Base-by-base conservation (phyloP, 2,888 invertebrate species). In the Protophormia terraenovae region DNA sequence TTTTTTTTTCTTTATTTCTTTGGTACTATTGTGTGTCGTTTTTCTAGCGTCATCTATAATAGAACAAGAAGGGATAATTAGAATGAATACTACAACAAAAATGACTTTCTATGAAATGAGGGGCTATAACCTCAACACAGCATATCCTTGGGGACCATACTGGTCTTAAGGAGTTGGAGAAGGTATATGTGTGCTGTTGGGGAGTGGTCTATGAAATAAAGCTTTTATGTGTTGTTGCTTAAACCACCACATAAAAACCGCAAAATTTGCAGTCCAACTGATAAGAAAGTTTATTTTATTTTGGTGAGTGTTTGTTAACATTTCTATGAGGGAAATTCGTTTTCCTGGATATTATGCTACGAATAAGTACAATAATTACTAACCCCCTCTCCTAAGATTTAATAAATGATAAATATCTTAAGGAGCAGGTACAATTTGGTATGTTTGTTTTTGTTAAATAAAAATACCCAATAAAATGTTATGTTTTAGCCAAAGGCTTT, bases 21-120 rank as follows among this genome's bases (percentile, higher is more conserved):
- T 19, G 6, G 47, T 35, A 38, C 38, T 32, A 35, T 45, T 77
- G 64, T 77, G 64, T 77, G 14, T 66, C 58, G 29, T 64, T 72
- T n/a, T 64, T 24, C 53, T 60, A 35, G 14, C 32, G 7, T 24
- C 66, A 62, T 64, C 45, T 35, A 47, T n/a, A 62, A 71, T 19
- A n/a, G n/a, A n/a, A 83, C 85, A 85, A 85, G 75, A 64, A 78
- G 85, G 82, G 58, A 85, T 85, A 85, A 85, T 85, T 85, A 85
- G 85, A 85, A 82, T 79, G 82, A 79, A 75, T 78, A 78, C 67
- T 73, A 77, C 67, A 84, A 53, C 32, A 41, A 53, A 81, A 85
- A 78, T 78, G 67, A 72, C 67, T 82, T 47, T 82, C 60, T 38
- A 16, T 19, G 62, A 24, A 50, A 64, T 45, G 55, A 66, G 66